phyloP scores from a whole-genome alignment of 1,140 invertebrate species.

The Bathynomus jamesi region DNA sequence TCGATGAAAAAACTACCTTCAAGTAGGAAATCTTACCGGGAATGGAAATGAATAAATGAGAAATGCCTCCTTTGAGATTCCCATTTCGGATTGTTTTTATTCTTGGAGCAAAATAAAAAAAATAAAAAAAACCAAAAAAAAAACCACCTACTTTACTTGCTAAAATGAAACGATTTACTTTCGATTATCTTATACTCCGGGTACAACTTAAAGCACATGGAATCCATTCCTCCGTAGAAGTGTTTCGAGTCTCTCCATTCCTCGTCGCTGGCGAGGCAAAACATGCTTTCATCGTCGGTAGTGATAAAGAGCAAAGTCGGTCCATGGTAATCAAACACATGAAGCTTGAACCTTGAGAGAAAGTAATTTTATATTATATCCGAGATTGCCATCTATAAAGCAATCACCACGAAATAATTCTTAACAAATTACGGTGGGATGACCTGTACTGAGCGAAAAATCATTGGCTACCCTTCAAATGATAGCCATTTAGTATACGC shows the following conservation, averaged over 20 bases:
- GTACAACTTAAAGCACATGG: constrained; percentile 65
- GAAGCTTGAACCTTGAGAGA: constrained; percentile 59
- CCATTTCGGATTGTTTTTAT: too few relatives aligned
- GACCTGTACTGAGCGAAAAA: too few relatives aligned
- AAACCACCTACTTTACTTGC: too few relatives aligned
- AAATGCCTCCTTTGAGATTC: too few relatives aligned
- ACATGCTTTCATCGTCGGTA: constrained; percentile 57
- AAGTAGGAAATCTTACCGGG: too few relatives aligned
- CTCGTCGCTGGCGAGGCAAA: constrained; percentile 65
- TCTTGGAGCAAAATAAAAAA: too few relatives aligned
- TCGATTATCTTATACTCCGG: constrained; percentile 60
- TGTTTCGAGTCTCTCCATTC: constrained; percentile 79
- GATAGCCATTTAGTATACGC: too few relatives aligned
- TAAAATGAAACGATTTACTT: too few relatives aligned
- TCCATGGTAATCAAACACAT: constrained; percentile 74
- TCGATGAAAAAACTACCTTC: too few relatives aligned
- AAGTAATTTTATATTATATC: constrained; percentile 8
- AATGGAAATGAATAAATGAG: too few relatives aligned
- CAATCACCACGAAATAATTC: not conserved
- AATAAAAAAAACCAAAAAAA: too few relatives aligned
- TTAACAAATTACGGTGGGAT: not conserved
- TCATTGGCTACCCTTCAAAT: too few relatives aligned
- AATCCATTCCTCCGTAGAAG: constrained; percentile 72
- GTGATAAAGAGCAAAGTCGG: constrained; percentile 70
- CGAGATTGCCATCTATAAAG: not conserved